Percentiles rank a stretch among this genome's conserved stretches.
These are phyloP conservation scores for Pelobates fuscus DNA, from an alignment of 2,113 vertebrate genomes.

Conservation along the genomic window DNA sequence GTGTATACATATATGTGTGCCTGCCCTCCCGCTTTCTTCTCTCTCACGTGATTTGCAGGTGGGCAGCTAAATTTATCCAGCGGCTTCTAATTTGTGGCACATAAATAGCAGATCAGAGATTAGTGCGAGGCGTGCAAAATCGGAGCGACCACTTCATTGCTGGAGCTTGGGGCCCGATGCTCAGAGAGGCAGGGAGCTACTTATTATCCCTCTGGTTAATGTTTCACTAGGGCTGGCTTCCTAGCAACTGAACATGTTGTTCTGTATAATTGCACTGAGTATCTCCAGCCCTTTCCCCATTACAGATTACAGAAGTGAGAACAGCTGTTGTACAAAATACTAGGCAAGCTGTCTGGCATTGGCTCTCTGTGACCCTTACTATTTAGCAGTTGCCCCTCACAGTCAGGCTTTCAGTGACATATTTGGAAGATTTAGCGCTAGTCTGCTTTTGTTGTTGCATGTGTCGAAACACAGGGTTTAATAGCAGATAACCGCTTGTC, in stretches of 20 bases:
- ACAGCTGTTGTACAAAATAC: neutral
- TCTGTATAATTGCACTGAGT: neutral
- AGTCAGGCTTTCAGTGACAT: neutral
- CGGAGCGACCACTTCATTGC: slow-evolving; percentile 27
- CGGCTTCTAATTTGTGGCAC: slow-evolving; percentile 41
- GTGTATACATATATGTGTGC: neutral
- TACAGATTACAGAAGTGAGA: neutral
- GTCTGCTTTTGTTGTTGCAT: neutral
- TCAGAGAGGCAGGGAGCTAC: neutral
- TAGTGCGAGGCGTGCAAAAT: slow-evolving; percentile 41
- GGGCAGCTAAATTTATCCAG: slow-evolving; percentile 41
- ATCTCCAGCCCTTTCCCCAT: neutral
- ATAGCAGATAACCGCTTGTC: neutral
- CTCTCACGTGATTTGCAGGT: slow-evolving; percentile 39
- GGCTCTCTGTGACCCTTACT: neutral
- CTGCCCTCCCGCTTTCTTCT: neutral
- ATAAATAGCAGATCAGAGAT: slow-evolving; percentile 43
- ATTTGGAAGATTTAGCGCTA: neutral
- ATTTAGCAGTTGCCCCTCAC: neutral
- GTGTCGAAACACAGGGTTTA: neutral
- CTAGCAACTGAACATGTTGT: slow-evolving; percentile 20
- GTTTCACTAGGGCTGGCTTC: slow-evolving; percentile 1
- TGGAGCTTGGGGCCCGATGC: neutral
- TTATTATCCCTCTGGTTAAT: slow-evolving; percentile 10
- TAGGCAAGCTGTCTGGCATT: neutral